Conservation (phyloP, 2,888 invertebrate species). For the Apoda limacodes region DNA sequence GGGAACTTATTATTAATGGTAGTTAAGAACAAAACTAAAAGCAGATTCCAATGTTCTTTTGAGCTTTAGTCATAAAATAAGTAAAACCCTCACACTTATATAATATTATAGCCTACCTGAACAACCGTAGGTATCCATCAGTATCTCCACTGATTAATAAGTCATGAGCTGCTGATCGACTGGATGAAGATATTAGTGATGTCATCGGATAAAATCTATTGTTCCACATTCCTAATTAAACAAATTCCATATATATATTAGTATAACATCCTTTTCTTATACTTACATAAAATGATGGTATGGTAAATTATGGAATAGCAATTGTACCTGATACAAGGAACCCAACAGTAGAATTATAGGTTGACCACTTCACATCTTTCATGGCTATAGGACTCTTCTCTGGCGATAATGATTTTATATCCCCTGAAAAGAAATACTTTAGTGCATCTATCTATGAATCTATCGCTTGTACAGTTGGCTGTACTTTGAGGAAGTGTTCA, state of each 20-base stretch:
- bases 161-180: conserved; percentile 86
- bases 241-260: too few relatives aligned
- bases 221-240: conserved; percentile 82
- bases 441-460: too few relatives aligned
- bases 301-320: too few relatives aligned
- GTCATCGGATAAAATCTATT: conserved; percentile 89
- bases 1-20: too few relatives aligned
- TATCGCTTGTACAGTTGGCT: too few relatives aligned
- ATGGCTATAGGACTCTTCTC: conserved; percentile 90
- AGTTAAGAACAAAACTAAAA: too few relatives aligned
- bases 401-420: conserved; percentile 86
- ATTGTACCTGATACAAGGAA: conserved; percentile 88
- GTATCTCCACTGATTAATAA: conserved; percentile 87
- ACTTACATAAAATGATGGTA: too few relatives aligned
- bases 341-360: conserved; percentile 88
- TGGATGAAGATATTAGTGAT: conserved; percentile 84
- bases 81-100: too few relatives aligned
- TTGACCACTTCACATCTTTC: conserved; percentile 92
- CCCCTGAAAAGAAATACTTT: conserved; percentile 74
- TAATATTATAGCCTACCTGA: conserved; percentile 75
- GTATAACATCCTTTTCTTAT: too few relatives aligned
- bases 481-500: too few relatives aligned
- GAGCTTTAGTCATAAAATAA: too few relatives aligned
- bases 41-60: too few relatives aligned
- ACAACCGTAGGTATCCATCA: conserved; percentile 88